phyloP scores from a whole-genome alignment of 2,888 invertebrate genomes.

The Lacanobia oleracea region DNA sequence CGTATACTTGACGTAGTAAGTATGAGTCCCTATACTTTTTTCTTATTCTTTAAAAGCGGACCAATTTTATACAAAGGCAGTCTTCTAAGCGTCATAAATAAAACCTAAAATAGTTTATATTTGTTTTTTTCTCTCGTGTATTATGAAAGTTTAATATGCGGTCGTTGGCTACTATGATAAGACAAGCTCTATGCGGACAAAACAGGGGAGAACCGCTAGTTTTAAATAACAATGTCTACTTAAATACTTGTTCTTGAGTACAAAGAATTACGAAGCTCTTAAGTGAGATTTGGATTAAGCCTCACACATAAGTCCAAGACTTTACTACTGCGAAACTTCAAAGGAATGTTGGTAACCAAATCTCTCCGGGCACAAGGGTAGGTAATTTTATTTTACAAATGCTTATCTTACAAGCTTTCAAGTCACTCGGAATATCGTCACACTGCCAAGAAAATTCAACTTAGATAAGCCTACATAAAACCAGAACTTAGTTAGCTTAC shows the following conservation, averaged over 20 bases:
- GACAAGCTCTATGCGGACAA: conserved; percentile 31
- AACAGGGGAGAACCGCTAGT: conserved; percentile 4
- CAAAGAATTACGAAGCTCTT: conserved; percentile 36
- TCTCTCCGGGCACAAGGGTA: conserved; percentile 44
- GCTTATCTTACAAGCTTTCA: conserved; percentile 60
- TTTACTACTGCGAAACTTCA: conserved; percentile 51
- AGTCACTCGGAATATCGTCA: conserved; percentile 60
- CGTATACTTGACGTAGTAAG: conserved; percentile 42
- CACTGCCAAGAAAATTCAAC: conserved; percentile 58
- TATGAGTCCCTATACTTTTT: conserved; percentile 39
- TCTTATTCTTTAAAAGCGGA: conserved; percentile 12
- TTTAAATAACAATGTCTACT: conserved; percentile 29
- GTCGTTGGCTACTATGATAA: conserved; percentile 25
- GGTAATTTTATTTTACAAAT: conserved; percentile 62
- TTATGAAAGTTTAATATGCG: conserved; percentile 34
- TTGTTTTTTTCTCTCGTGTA: conserved; percentile 2
- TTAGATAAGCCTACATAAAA: conserved; percentile 64
- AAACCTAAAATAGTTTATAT: background rate
- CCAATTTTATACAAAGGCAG: background rate
- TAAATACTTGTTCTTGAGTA: conserved; percentile 48
- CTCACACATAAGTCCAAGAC: conserved; percentile 49
- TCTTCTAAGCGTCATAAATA: background rate
- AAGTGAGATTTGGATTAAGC: conserved; percentile 54
- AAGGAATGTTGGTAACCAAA: conserved; percentile 54
- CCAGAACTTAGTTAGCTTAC: conserved; percentile 56